These are phyloP conservation scores for Rousettus madagascariensis DNA, from an alignment of 2,797 vertebrate species.

Conservation along the genomic window DNA sequence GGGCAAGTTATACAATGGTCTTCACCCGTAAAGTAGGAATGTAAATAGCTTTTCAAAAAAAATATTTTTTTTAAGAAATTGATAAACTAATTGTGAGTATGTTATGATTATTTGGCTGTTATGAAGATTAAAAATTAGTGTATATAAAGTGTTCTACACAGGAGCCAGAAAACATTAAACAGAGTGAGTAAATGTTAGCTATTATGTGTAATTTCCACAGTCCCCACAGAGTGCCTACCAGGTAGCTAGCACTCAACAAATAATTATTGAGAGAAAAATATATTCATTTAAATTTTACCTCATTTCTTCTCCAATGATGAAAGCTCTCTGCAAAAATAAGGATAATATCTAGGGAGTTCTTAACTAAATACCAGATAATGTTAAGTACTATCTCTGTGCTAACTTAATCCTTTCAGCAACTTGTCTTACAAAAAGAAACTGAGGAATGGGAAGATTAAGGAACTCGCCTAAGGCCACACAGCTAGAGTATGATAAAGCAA, in stretches of 20 bases:
- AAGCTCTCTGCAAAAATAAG: conserved; percentile 32
- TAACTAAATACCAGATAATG: background rate
- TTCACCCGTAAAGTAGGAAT: background rate
- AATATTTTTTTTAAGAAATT: background rate
- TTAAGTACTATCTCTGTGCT: background rate
- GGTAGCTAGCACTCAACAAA: background rate
- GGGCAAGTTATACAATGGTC: background rate
- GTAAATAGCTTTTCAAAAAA: background rate
- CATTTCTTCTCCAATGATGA: background rate
- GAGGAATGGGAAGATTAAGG: background rate
- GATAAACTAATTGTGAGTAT: background rate
- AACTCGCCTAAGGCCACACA: background rate
- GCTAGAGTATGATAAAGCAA: background rate
- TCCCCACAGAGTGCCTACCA: background rate
- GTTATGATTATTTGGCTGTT: background rate
- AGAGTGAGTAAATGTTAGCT: background rate
- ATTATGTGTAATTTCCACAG: background rate
- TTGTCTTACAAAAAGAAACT: conserved; percentile 2
- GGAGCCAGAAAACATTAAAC: background rate
- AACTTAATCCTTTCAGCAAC: background rate
- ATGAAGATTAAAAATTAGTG: background rate
- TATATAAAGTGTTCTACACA: background rate
- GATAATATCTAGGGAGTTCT: background rate
- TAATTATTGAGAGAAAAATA: background rate
- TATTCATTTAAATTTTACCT: background rate